Evolutionary conservation across 2,113 vertebrate species (phyloP).

Genomic region (Colossoma macropomum): DNA sequence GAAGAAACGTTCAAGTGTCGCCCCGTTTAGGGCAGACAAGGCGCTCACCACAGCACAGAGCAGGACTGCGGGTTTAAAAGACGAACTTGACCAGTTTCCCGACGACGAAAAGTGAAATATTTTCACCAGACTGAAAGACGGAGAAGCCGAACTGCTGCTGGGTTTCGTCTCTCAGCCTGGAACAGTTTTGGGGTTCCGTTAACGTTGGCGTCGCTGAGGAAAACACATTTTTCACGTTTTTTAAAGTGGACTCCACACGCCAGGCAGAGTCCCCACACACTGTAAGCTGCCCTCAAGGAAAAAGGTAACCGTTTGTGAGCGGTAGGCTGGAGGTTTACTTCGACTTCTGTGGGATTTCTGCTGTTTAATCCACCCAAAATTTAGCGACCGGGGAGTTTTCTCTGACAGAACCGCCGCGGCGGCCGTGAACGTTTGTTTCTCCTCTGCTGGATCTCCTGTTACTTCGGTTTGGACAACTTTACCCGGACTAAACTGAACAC

Average conservation of each 20-base stretch:
- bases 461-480: slow-evolving; percentile 9
- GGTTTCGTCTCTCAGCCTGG: slow-evolving; percentile 5
- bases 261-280: background rate
- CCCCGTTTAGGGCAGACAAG: background rate
- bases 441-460: background rate
- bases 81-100: background rate
- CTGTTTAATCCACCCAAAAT: background rate
- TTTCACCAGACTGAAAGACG: background rate
- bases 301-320: background rate
- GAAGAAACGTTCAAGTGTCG: background rate
- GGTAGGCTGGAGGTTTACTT: background rate
- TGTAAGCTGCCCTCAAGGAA: background rate
- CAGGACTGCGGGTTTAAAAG: background rate
- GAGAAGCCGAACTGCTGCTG: background rate
- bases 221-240: background rate
- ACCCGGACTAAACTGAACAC: background rate
- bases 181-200: background rate
- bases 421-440: background rate
- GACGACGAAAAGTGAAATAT: background rate
- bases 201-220: background rate
- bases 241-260: background rate
- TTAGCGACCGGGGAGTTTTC: background rate
- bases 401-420: background rate
- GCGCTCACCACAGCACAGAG: background rate
- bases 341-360: background rate